Evolutionary conservation across 2,113 vertebrate species (phyloP), one percentile per base, ranked within the genome.

Genomic region (Suncus etruscus): DNA sequence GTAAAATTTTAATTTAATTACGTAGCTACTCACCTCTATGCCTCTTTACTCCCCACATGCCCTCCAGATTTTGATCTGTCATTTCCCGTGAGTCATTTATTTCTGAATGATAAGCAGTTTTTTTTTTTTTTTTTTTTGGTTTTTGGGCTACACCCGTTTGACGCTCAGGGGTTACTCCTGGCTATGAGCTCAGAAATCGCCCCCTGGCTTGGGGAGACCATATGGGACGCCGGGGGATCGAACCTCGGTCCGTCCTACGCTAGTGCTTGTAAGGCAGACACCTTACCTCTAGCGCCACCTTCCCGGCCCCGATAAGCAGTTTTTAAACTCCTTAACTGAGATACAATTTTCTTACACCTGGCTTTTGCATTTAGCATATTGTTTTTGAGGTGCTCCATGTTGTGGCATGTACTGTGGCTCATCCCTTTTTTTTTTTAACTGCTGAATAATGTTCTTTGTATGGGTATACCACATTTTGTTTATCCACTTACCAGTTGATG

Each of bases 401-500:
- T 66, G 29, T 50, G 66, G 68, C 29, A 22, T 22, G 11, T 63
- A 45, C 65, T 69, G 24, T 84, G 12, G 11, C 69, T 86, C 39
- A n/a, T 73, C 69, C 54, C 16, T 83, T 65, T 80, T 39, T 39
- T 39, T 86, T 92, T 61, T 61, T 61, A 20, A 27, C 76, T 66
- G 68, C 45, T 75, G 16, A 82, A 51, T 88, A 82, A 47, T 82
- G 81, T 45, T 88, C 83, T 87, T 0, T 82, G 39, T 86, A 25
- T 48, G 84, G 24, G 7, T 54, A 18, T 47, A 51, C 66, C 58
- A 51, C 39, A 18, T 63, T 90, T 68, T 54, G 73, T 90, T 86
- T 79, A 70, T 87, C 68, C 58, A 25, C 76, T 85, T 54, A n/a
- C 58, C 65, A 16, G 12, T 63, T 73, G 90, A 61, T 85, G 61